Percentiles rank a stretch among this genome's conserved stretches.
Conservation (phyloP, 1,140 invertebrate species). For the Neodiprion fabricii region DNA sequence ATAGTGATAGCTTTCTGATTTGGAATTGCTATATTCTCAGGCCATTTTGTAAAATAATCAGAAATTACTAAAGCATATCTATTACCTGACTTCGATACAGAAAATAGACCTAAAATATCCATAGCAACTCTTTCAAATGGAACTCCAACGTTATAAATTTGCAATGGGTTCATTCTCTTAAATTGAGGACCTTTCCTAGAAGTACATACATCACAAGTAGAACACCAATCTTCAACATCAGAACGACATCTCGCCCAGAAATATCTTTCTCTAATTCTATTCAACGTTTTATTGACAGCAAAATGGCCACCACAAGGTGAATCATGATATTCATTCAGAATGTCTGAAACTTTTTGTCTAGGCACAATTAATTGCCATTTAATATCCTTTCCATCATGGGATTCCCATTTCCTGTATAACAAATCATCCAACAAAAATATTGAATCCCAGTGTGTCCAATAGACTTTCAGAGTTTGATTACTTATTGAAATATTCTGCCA, state of each 20-base stretch:
- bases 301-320: neutral
- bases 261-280: conserved; percentile 19
- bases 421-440: neutral
- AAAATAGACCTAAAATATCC: neutral
- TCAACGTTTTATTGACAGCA: neutral
- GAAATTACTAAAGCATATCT: neutral
- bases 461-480: neutral
- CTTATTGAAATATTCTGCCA: neutral
- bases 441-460: neutral
- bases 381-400: neutral
- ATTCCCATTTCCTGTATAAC: neutral
- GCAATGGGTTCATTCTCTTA: neutral
- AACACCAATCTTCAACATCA: conserved; percentile 8
- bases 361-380: neutral
- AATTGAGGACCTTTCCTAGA: neutral
- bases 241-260: conserved; percentile 39
- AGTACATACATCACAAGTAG: neutral
- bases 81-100: neutral
- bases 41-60: conserved; percentile 54
- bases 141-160: neutral
- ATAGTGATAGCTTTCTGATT: conserved; percentile 50
- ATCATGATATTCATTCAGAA: neutral
- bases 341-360: neutral
- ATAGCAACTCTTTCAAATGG: neutral
- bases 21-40: conserved; percentile 45